A percentile compares a stretch with the other conserved stretches of the same genome.
phyloP scores from a whole-genome alignment of 1,140 invertebrate genomes.

The Spodoptera frugiperda region DNA sequence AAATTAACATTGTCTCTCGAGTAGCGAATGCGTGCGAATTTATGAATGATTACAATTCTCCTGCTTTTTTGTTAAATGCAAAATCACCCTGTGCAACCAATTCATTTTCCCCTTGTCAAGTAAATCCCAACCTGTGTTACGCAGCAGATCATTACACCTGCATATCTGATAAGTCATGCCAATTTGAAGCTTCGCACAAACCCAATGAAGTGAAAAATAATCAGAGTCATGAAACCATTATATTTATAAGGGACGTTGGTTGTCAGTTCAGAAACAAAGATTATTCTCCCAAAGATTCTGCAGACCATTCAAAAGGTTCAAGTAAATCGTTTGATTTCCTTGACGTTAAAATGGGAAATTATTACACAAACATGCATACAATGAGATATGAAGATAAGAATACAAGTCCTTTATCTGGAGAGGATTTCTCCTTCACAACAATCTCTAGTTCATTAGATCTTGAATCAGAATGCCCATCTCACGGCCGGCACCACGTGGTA shows the following conservation, averaged over 20 bases:
- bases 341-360: slow-evolving; percentile 59
- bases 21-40: slow-evolving; percentile 65
- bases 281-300: slow-evolving; percentile 55
- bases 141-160: slow-evolving; percentile 30
- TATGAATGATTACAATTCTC: slow-evolving; percentile 56
- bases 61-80: slow-evolving; percentile 57
- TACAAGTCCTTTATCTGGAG: slow-evolving; percentile 61
- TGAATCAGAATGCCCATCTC: slow-evolving; percentile 63
- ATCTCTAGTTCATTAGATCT: slow-evolving; percentile 64
- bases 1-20: slow-evolving; percentile 50
- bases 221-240: slow-evolving; percentile 60
- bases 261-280: slow-evolving; percentile 75
- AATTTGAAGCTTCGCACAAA: slow-evolving; percentile 64
- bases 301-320: slow-evolving; percentile 58
- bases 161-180: slow-evolving; percentile 71
- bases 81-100: slow-evolving; percentile 55
- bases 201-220: slow-evolving; percentile 40
- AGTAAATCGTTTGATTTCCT: slow-evolving; percentile 61
- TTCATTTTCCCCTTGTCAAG: slow-evolving; percentile 58
- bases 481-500: slow-evolving; percentile 52
- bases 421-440: slow-evolving; percentile 60
- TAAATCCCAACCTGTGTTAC: slow-evolving; percentile 48
- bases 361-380: slow-evolving; percentile 62
- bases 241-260: slow-evolving; percentile 79
- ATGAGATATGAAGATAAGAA: slow-evolving; percentile 71